A percentile compares a stretch with the other conserved stretches of the same genome.
phyloP scores from a whole-genome alignment of 1,140 invertebrate genomes.

The Drosophila novamexicana region DNA sequence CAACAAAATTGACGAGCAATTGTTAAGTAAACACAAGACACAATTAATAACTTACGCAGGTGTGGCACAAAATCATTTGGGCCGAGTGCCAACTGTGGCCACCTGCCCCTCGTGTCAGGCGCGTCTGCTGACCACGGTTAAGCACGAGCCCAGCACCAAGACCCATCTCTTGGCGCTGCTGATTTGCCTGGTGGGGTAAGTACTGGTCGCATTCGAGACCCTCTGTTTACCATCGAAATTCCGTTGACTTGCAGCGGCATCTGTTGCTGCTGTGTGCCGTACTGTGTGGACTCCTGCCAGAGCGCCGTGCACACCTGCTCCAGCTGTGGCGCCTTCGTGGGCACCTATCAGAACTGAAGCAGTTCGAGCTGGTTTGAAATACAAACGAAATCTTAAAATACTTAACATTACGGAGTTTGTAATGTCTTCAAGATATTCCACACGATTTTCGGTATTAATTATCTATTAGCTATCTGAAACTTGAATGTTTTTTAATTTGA shows the following conservation, averaged over 20 bases:
- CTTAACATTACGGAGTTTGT: not conserved
- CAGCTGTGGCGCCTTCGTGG: constrained; percentile 87
- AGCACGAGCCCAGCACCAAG: constrained; percentile 85
- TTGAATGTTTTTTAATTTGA: no score
- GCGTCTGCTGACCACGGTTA: constrained; percentile 37
- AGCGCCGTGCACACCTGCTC: constrained; percentile 88
- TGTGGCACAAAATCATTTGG: constrained; percentile 28
- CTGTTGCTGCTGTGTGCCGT: constrained; percentile 87
- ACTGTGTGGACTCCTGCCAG: constrained; percentile 87
- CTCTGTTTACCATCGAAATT: no score
- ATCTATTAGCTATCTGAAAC: not conserved
- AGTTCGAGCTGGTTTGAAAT: not conserved
- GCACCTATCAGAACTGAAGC: constrained; percentile 84
- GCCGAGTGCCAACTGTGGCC: constrained; percentile 40
- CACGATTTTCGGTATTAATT: not conserved
- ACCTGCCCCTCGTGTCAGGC: constrained; percentile 56
- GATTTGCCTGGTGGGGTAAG: constrained; percentile 86
- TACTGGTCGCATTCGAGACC: not conserved
- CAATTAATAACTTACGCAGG: not conserved
- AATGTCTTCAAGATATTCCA: not conserved
- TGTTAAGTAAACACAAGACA: no score
- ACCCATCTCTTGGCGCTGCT: constrained; percentile 87
- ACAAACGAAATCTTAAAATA: not conserved
- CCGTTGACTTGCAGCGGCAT: constrained; percentile 45
- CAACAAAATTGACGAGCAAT: not conserved